Evolutionary conservation across 2,888 invertebrate species (phyloP), one percentile per base, ranked within the genome.

Genomic region (Venusia cambrica): DNA sequence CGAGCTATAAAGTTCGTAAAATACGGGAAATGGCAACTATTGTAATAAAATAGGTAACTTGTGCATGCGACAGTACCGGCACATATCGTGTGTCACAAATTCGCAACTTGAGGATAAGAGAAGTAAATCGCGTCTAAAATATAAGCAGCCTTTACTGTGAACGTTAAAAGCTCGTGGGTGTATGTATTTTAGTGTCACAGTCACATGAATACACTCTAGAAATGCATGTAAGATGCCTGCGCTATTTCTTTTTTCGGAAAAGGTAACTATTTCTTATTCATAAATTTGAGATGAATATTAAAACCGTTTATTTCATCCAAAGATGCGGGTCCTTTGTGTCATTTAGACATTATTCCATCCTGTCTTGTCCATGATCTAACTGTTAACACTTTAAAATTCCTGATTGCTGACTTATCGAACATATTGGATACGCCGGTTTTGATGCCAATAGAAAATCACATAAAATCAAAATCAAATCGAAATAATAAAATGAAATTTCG

Each of bases 71-170:
- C 14, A 16, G 29, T 40, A 40, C 10, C 4, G 4, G 11, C 34
- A 46, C 33, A 27, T 37, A 37, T 41, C 51, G 33, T 38, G 54
- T 31, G 41, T 37, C 31, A 29, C 27, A 38, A 49, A 44, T 40
- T 48, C 35, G 33, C 26, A 36, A 26, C 14, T 17, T 37, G 24
- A n/a, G 37, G 42, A 54, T 54, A 54, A 45, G 35, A 21, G 14
- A 43, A 39, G 39, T 26, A 37, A 51, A 36, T 30, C 32, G 10
- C 40, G 32, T 32, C 31, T 38, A 33, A 25, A 34, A 27, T 38
- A 30, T 33, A 34, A 15, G 32, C 36, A 30, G 13, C 12, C 13
- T 28, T 20, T 30, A 20, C 31, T 18, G 26, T 35, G 29, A 16
- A 16, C 13, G 17, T 11, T 19, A 28, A 27, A 38, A 29, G 32